Conservation (phyloP, 1,140 invertebrate genomes). For the Bombus pascuorum region DNA sequence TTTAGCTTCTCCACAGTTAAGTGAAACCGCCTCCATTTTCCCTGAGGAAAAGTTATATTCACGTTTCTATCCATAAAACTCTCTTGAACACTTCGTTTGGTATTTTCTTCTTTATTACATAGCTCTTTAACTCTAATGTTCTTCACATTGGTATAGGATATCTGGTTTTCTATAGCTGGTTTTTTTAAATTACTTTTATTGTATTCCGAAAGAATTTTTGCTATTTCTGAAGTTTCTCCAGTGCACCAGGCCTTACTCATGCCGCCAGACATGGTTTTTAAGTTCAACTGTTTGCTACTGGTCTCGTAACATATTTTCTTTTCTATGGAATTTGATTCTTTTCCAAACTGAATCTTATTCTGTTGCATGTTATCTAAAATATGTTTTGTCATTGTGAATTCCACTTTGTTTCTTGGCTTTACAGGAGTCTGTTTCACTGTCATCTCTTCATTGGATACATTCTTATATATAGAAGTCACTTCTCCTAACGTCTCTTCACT, state of each 20-base stretch:
- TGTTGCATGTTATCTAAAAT: background rate
- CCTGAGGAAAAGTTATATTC: constrained; percentile 43
- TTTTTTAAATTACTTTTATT: constrained; percentile 56
- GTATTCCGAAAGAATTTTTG: constrained; percentile 70
- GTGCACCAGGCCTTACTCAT: constrained; percentile 40
- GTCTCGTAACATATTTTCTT: background rate
- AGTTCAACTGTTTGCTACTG: background rate
- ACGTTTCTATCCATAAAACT: background rate
- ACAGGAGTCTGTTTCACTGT: constrained; percentile 9
- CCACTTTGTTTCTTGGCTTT: constrained; percentile 16
- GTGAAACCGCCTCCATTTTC: constrained; percentile 56
- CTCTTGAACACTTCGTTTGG: background rate
- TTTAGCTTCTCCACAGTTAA: constrained; percentile 42
- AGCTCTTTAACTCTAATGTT: constrained; percentile 17
- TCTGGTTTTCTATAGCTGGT: constrained; percentile 22
- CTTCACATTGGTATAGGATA: background rate
- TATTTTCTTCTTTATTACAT: background rate
- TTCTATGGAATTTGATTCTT: background rate
- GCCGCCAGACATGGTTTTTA: background rate
- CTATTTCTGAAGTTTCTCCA: constrained; percentile 65
- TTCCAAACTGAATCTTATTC: constrained; percentile 19
- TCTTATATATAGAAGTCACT: constrained; percentile 66
- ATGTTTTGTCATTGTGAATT: constrained; percentile 41
- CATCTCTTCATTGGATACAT: constrained; percentile 20
- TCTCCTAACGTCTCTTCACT: constrained; percentile 64